Percentiles rank a stretch among this genome's conserved stretches.
Conservation (phyloP, 1,140 invertebrate genomes). For the Metaphire vulgaris region DNA sequence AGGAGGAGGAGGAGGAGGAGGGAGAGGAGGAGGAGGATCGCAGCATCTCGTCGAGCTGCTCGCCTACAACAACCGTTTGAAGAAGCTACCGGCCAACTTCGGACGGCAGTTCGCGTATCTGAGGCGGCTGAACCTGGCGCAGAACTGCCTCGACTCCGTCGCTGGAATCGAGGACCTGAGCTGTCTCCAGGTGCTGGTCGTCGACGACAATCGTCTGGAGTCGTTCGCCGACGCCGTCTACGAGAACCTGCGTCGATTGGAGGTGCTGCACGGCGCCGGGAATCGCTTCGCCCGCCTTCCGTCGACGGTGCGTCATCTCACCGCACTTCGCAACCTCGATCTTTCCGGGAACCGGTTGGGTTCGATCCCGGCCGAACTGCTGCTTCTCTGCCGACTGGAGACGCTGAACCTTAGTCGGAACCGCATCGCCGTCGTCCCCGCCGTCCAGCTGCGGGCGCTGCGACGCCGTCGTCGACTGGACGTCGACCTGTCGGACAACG, state of each 20-base stretch:
- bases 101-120: slow-evolving; percentile 38
- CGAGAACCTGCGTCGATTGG: slow-evolving; percentile 36
- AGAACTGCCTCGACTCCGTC: slow-evolving; percentile 39
- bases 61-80: slow-evolving; percentile 41
- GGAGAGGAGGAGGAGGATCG: no score
- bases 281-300: slow-evolving; percentile 40
- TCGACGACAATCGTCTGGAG: slow-evolving; percentile 43
- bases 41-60: slow-evolving; percentile 41
- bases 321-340: slow-evolving; percentile 38
- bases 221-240: slow-evolving; percentile 39
- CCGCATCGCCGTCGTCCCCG: slow-evolving; percentile 42
- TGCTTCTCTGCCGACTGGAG: slow-evolving; percentile 40
- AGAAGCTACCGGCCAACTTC: slow-evolving; percentile 36
- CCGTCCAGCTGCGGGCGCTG: slow-evolving; percentile 40
- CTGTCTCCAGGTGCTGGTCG: slow-evolving; percentile 40
- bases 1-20: no score
- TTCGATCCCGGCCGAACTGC: slow-evolving; percentile 43
- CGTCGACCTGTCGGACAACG: slow-evolving; percentile 44
- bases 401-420: slow-evolving; percentile 43
- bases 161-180: slow-evolving; percentile 42
- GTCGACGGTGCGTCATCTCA: slow-evolving; percentile 38
- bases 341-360: slow-evolving; percentile 43
- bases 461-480: background rate
- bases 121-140: slow-evolving; percentile 38
- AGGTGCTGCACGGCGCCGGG: slow-evolving; percentile 38